Conservation (phyloP, 1,140 invertebrate genomes). For the Caligus rogercresseyi region DNA sequence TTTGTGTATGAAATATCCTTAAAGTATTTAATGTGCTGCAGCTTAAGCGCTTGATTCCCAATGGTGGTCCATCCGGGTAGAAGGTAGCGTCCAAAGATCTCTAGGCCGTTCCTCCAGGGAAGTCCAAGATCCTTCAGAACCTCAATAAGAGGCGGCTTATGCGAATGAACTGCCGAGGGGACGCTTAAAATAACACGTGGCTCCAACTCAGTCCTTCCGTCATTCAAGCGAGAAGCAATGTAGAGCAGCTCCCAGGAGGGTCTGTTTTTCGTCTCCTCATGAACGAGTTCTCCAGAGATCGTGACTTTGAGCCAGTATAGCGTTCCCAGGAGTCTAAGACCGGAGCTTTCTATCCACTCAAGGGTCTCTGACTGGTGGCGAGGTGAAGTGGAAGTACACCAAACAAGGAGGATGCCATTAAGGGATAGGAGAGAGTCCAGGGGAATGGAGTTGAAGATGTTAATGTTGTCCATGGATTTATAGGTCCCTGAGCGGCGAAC, state of each 20-base stretch:
- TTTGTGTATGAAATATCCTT: no score
- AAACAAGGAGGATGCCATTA: not conserved
- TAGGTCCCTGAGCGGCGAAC: slow-evolving; percentile 8
- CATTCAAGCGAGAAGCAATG: not conserved
- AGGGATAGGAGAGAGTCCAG: not conserved
- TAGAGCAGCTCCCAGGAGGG: slow-evolving; percentile 15
- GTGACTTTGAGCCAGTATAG: slow-evolving; percentile 15
- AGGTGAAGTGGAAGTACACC: slow-evolving; percentile 4
- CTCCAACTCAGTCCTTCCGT: not conserved
- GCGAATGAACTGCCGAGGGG: slow-evolving; percentile 16
- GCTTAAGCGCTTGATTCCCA: slow-evolving; percentile 1
- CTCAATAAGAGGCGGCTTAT: slow-evolving; percentile 19
- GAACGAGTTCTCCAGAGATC: slow-evolving; percentile 8
- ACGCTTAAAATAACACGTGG: slow-evolving; percentile 9
- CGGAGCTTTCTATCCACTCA: not conserved
- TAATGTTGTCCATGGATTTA: not conserved
- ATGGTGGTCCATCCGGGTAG: slow-evolving; percentile 2
- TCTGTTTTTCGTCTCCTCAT: not conserved
- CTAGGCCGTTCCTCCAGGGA: not conserved
- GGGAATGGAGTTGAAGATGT: not conserved
- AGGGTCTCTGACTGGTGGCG: not conserved
- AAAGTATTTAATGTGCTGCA: slow-evolving; percentile 3
- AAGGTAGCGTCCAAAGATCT: slow-evolving; percentile 11
- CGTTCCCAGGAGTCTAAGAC: not conserved
- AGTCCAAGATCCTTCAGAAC: not conserved